phyloP scores from a whole-genome alignment of 2,888 invertebrate species.

The Drosophila kokeensis region DNA sequence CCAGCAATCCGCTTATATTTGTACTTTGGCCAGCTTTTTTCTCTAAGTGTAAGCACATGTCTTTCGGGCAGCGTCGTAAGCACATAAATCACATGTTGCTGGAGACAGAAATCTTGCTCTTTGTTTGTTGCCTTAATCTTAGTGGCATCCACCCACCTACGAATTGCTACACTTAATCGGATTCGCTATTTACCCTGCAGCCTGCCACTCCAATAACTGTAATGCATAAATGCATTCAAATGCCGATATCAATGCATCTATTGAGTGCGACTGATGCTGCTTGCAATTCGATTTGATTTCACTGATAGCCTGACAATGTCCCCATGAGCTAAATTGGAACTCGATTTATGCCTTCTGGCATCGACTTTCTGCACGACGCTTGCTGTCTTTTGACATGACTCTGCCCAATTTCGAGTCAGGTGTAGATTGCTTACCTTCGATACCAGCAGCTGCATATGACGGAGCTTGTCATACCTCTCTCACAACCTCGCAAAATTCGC shows the following conservation, averaged over 20 bases:
- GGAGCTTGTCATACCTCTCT: constrained; percentile 21
- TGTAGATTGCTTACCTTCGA: constrained; percentile 17
- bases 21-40: not conserved
- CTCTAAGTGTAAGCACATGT: not conserved
- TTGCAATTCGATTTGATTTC: constrained; percentile 27
- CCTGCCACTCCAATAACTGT: not conserved
- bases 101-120: constrained; percentile 1
- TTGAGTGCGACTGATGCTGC: constrained; percentile 44
- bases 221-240: constrained; percentile 1
- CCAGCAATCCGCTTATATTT: not conserved
- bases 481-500: constrained; percentile 7
- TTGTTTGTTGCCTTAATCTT: constrained; percentile 17
- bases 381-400: constrained; percentile 2
- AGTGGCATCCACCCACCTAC: constrained; percentile 21
- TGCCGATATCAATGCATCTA: constrained; percentile 29
- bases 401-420: constrained; percentile 48
- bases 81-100: constrained; percentile 43
- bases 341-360: constrained; percentile 35
- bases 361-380: constrained; percentile 36
- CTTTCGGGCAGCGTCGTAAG: not conserved
- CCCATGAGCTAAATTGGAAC: constrained; percentile 40
- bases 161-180: constrained; percentile 11
- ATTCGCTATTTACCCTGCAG: not conserved
- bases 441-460: constrained; percentile 23
- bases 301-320: constrained; percentile 6